phyloP scores from a whole-genome alignment of 2,113 vertebrate species.

The Antennarius striatus region DNA sequence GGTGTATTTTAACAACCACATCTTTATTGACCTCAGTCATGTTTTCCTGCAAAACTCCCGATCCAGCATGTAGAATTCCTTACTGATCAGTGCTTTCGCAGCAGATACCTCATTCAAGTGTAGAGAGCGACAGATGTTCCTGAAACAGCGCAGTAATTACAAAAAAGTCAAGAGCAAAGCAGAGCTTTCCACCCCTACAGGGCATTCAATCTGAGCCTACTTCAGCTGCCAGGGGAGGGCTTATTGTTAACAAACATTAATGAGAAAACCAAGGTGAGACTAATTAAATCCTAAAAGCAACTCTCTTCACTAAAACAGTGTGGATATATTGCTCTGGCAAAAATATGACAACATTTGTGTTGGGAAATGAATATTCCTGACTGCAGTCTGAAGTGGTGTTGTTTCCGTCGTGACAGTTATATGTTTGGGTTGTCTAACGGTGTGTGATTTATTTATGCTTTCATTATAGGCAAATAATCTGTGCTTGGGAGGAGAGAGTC shows the following conservation, averaged over 20 bases:
- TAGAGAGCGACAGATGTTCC: conserved; percentile 69
- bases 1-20: conserved; percentile 1
- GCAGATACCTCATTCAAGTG: conserved; percentile 35
- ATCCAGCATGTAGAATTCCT: conserved; percentile 6
- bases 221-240: conserved; percentile 64
- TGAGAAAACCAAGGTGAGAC: conserved; percentile 69
- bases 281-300: conserved; percentile 70
- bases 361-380: conserved; percentile 51
- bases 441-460: conserved; percentile 46
- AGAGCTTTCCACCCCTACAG: conserved; percentile 65
- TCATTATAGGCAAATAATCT: conserved; percentile 46
- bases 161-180: conserved; percentile 60
- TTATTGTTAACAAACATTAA: conserved; percentile 76
- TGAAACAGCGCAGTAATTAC: conserved; percentile 77
- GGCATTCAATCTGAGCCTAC: conserved; percentile 70
- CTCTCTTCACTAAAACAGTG: conserved; percentile 46
- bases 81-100: neutral
- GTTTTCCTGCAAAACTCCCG: neutral
- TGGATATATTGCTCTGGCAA: conserved; percentile 47
- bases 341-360: conserved; percentile 46
- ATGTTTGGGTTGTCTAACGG: conserved; percentile 35
- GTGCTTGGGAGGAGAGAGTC: conserved; percentile 19
- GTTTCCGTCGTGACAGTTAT: conserved; percentile 49
- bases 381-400: conserved; percentile 28
- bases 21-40: neutral